These are phyloP conservation scores for Zophobas morio DNA, from an alignment of 1,140 invertebrate genomes.

Conservation along the genomic window DNA sequence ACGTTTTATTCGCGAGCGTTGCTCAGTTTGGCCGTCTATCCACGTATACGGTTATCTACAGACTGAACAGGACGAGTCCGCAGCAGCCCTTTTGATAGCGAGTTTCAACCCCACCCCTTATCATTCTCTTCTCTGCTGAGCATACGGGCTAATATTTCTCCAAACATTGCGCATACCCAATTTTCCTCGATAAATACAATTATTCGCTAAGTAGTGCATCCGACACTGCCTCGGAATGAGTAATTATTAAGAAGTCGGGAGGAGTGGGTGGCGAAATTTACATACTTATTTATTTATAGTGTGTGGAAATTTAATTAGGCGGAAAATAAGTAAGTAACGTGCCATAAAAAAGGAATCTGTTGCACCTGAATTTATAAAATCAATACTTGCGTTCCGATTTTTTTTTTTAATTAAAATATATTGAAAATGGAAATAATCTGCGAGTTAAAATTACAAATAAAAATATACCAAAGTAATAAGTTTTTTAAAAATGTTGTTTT, in stretches of 20 bases:
- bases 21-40: conserved; percentile 7
- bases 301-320: too few species aligned
- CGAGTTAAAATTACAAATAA: too few species aligned
- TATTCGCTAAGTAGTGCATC: conserved; percentile 30
- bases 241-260: neutral
- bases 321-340: too few species aligned
- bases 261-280: neutral
- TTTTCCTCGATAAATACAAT: conserved; percentile 58
- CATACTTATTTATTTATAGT: too few species aligned
- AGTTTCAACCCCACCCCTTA: conserved; percentile 56
- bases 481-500: too few species aligned
- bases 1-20: conserved; percentile 35
- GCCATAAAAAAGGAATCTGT: too few species aligned
- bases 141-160: conserved; percentile 53
- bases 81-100: conserved; percentile 57
- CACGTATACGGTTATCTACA: conserved; percentile 45
- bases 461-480: too few species aligned
- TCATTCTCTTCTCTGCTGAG: conserved; percentile 50
- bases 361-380: too few species aligned
- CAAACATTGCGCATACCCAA: conserved; percentile 59
- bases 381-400: too few species aligned
- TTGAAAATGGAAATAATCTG: too few species aligned
- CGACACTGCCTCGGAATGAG: conserved; percentile 11
- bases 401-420: too few species aligned
- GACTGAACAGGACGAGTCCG: conserved; percentile 48